Evolutionary conservation across 2,797 vertebrate genomes (phyloP).

Genomic region (Hydrolagus colliei): DNA sequence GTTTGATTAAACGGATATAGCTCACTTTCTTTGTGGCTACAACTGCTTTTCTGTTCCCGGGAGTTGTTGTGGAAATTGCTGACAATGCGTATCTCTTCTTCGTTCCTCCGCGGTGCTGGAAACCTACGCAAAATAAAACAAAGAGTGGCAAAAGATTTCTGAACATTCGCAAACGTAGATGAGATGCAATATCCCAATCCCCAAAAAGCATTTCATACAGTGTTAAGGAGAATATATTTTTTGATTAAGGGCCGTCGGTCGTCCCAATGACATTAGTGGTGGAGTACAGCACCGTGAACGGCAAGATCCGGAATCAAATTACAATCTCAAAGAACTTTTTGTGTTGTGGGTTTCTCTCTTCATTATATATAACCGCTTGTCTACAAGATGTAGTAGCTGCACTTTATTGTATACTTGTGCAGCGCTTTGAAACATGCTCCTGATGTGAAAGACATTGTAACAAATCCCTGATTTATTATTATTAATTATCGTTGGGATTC

Average conservation of each 20-base stretch:
- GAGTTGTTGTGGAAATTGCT: conserved; percentile 18
- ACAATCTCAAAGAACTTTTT: neutral
- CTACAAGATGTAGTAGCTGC: no score
- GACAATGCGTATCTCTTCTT: conserved; percentile 7
- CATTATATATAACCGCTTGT: no score
- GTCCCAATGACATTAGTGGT: neutral
- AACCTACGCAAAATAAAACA: conserved; percentile 21
- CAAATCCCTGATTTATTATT: no score
- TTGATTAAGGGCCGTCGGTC: no score
- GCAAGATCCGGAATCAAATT: neutral
- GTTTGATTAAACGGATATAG: neutral
- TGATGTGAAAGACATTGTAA: no score
- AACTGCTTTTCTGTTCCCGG: neutral
- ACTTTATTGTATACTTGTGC: no score
- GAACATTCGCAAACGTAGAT: no score
- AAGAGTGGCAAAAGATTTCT: no score
- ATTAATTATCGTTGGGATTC: neutral
- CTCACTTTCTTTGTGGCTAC: conserved; percentile 9
- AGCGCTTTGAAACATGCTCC: no score
- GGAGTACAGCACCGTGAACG: neutral
- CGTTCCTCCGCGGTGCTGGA: neutral
- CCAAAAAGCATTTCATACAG: no score
- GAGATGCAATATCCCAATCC: no score
- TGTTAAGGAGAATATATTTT: no score
- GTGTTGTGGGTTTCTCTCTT: neutral